Evolutionary conservation across 2,888 invertebrate species (phyloP), one percentile per base, ranked within the genome.

Genomic region (Dryomyza anilis): DNA sequence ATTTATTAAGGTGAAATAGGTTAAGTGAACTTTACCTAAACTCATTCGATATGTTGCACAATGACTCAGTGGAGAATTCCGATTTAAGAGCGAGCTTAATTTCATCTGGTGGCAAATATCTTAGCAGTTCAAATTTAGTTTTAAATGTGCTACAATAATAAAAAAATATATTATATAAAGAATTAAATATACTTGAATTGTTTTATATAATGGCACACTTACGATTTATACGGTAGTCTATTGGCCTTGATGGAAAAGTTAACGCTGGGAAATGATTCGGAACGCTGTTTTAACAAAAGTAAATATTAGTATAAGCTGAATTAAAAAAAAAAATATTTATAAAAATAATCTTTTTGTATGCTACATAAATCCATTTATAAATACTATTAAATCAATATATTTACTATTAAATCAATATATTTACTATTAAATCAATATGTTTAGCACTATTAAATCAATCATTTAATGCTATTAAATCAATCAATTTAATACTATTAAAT

Each of bases 241-340:
- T 72, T 71, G 0, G 80, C 75, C 65, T 74, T 76, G 1, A 76
- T 69, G 52, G 73, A 67, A 36, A 79, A 74, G 23, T 67, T 56
- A 16, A 73, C 73, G 67, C 70, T 71, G 0, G 79, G 80, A 61
- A 80, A 71, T 1, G 73, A 73, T 23, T 75, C 73, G 12, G 71
- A 70, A 14, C 73, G 76, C 73, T 73, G 30, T 30, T 64, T n/a
- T n/a, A n/a, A n/a, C n/a, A n/a, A n/a, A n/a, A n/a, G n/a, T n/a
- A n/a, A n/a, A n/a, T n/a, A n/a, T n/a, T n/a, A n/a, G n/a, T n/a
- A n/a, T n/a, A n/a, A n/a, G n/a, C n/a, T n/a, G n/a, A n/a, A n/a
- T n/a, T n/a, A n/a, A n/a, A n/a, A n/a, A n/a, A n/a, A n/a, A n/a
- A n/a, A n/a, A n/a, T n/a, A n/a, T n/a, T n/a, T n/a, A n/a, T n/a